These are phyloP conservation scores for Ptychochromis oligacanthus DNA, from an alignment of 2,113 vertebrate genomes.

Conservation along the genomic window DNA sequence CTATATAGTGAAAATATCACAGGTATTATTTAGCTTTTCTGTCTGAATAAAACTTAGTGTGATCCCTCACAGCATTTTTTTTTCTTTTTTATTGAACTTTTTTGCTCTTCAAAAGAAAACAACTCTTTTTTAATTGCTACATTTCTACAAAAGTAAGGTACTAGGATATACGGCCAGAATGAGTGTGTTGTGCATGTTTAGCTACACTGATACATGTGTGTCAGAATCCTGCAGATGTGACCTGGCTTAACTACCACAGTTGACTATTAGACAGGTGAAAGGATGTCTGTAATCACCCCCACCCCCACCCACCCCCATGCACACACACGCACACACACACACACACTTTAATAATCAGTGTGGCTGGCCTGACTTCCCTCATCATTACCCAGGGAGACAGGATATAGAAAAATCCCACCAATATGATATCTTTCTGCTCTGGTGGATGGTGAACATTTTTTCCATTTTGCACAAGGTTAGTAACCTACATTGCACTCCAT, in stretches of 20 bases:
- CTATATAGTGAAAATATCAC: conserved; percentile 2
- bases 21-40: not conserved
- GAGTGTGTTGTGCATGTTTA: not conserved
- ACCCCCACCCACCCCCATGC: conserved; percentile 1
- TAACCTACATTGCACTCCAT: conserved; percentile 55
- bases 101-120: not conserved
- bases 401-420: conserved; percentile 55
- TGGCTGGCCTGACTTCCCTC: conserved; percentile 56
- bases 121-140: not conserved
- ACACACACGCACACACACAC: conserved; percentile 7
- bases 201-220: not conserved
- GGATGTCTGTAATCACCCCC: conserved; percentile 61
- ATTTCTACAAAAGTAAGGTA: not conserved
- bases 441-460: conserved; percentile 38
- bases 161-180: not conserved
- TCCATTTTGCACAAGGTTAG: conserved; percentile 38
- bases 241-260: conserved; percentile 41
- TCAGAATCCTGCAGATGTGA: conserved; percentile 7
- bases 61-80: not conserved
- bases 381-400: conserved; percentile 68
- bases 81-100: not conserved
- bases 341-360: conserved; percentile 51
- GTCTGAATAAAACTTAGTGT: conserved; percentile 1
- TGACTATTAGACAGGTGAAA: conserved; percentile 60
- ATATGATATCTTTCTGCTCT: conserved; percentile 47